A percentile compares a stretch with the other conserved stretches of the same genome.
These are phyloP conservation scores for Parasteatoda lunata DNA, from an alignment of 2,888 invertebrate species.

Conservation along the genomic window DNA sequence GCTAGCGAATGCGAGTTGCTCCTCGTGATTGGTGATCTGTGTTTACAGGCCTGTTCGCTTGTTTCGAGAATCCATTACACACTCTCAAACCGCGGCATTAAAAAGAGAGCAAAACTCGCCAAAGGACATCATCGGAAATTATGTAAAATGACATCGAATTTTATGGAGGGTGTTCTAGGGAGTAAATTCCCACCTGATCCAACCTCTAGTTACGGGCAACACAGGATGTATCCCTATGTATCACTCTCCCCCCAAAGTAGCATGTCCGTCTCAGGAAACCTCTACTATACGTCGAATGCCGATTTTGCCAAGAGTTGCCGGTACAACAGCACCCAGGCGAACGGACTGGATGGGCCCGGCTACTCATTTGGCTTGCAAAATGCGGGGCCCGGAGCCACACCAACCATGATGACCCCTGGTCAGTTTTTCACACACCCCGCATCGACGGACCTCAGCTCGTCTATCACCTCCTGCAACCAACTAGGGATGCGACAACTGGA, in stretches of 20 bases:
- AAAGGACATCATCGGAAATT: slow-evolving; percentile 53
- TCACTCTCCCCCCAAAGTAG: slow-evolving; percentile 83
- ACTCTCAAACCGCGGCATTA: slow-evolving; percentile 57
- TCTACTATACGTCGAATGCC: slow-evolving; percentile 77
- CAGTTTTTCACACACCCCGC: slow-evolving; percentile 88
- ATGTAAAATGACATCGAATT: slow-evolving; percentile 92
- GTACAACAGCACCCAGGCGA: slow-evolving; percentile 76
- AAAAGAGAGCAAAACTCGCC: neutral
- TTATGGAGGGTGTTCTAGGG: slow-evolving; percentile 95
- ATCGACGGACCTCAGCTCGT: slow-evolving; percentile 76
- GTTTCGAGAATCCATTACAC: slow-evolving; percentile 70
- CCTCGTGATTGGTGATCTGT: slow-evolving; percentile 69
- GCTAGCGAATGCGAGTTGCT: slow-evolving; percentile 65
- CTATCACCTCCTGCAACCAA: slow-evolving; percentile 84
- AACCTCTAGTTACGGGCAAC: slow-evolving; percentile 76
- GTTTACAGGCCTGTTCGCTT: slow-evolving; percentile 68
- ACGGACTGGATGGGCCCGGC: slow-evolving; percentile 72
- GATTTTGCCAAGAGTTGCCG: slow-evolving; percentile 87
- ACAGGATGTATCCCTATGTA: slow-evolving; percentile 95
- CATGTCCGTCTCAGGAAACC: slow-evolving; percentile 78
- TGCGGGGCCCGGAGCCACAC: slow-evolving; percentile 61
- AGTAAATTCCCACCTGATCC: slow-evolving; percentile 88
- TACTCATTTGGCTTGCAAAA: slow-evolving; percentile 70
- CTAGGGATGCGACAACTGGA: slow-evolving; percentile 79
- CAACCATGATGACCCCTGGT: slow-evolving; percentile 83